Conservation (phyloP, 2,888 invertebrate species). For the Anagyrus pseudococci region DNA sequence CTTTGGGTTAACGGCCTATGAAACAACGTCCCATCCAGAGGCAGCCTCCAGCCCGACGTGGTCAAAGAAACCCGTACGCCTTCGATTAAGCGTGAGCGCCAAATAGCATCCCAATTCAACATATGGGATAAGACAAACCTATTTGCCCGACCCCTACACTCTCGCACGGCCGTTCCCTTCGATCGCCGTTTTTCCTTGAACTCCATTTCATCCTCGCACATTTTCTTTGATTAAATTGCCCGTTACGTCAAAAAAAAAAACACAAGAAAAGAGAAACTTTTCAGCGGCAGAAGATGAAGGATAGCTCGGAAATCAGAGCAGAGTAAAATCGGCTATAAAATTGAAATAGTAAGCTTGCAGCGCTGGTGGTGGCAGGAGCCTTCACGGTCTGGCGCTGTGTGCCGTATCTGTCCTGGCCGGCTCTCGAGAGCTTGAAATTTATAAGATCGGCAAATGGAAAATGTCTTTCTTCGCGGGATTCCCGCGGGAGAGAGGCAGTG, state of each 20-base stretch:
- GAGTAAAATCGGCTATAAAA: too few species aligned
- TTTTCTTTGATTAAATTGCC: background rate
- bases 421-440: background rate
- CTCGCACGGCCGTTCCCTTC: constrained; percentile 2
- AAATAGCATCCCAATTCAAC: constrained; percentile 47
- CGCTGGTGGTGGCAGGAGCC: too few species aligned
- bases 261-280: too few species aligned
- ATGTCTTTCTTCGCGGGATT: constrained; percentile 43
- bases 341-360: too few species aligned
- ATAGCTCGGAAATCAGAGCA: too few species aligned
- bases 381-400: too few species aligned
- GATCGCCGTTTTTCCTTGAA: too few species aligned
- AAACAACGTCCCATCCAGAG: constrained; percentile 48
- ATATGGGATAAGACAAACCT: constrained; percentile 46
- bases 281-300: too few species aligned
- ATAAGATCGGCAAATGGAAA: constrained; percentile 10
- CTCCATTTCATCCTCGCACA: too few species aligned
- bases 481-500: constrained; percentile 42
- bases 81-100: constrained; percentile 52
- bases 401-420: too few species aligned
- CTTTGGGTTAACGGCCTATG: constrained; percentile 50
- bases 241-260: too few species aligned
- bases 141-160: constrained; percentile 26
- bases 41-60: constrained; percentile 44
- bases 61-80: constrained; percentile 44